Conservation (phyloP, 2,797 vertebrate species). For the Alosa sapidissima region DNA sequence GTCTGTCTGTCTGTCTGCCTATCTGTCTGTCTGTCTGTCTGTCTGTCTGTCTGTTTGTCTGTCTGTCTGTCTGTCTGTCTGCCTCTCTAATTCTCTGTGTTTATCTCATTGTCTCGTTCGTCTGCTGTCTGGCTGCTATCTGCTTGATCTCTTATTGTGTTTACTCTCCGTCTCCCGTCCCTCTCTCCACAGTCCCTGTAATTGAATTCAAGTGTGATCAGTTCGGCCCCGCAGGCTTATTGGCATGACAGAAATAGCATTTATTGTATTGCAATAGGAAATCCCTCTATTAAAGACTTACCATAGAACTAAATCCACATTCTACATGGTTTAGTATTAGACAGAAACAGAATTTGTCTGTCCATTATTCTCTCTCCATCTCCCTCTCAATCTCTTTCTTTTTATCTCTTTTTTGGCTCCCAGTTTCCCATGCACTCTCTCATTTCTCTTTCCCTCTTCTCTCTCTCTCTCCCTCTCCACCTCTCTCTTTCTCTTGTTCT, state of each 20-base stretch:
- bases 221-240: neutral
- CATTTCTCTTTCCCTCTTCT: neutral
- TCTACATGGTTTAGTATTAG: neutral
- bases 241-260: neutral
- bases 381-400: neutral
- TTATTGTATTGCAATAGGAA: neutral
- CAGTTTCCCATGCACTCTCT: neutral
- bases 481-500: neutral
- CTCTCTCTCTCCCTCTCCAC: constrained; percentile 31
- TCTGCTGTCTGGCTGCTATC: neutral
- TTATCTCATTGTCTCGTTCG: neutral
- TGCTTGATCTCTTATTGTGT: neutral
- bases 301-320: neutral
- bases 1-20: no score
- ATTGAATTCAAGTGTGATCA: constrained; percentile 1
- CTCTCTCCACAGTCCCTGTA: neutral
- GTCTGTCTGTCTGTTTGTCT: no score
- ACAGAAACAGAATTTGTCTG: neutral
- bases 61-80: no score
- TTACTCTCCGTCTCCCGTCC: neutral
- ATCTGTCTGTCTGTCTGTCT: no score
- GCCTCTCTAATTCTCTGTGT: neutral
- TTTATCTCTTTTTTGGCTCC: neutral
- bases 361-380: neutral
- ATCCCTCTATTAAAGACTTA: neutral